Evolutionary conservation across 1,140 invertebrate species (phyloP), one percentile per base, ranked within the genome.

Genomic region (Lepidurus couesii): DNA sequence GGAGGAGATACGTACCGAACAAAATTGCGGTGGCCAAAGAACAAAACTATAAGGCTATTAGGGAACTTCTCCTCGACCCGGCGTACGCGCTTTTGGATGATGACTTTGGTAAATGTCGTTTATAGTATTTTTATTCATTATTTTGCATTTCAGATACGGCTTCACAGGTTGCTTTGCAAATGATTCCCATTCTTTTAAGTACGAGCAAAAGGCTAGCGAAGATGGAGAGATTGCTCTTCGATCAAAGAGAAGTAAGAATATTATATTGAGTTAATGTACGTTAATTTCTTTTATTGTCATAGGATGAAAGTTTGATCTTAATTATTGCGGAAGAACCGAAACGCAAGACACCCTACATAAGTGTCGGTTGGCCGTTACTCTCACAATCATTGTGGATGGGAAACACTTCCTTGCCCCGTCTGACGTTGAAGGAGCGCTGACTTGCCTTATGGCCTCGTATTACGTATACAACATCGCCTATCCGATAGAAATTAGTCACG

Each of bases 271-370:
- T 47, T 47, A 47, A 47, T 47, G 9, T 47, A 47, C 16, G 45
- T 47, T 47, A 16, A 1, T 47, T 47, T 47, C 9, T 47, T 2
- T 47, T 47, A 47, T 47, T 47, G 45, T 47, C 2, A 47, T 47
- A 47, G 45, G 45, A 47, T 47, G 45, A 2, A 47, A 47, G 45
- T 47, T 47, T 47, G 45, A 47, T 16, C 16, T 47, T 16, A 47
- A 47, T 47, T 47, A 47, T 47, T 47, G 45, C 45, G 45, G 45
- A 47, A 16, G 45, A 47, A 47, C 45, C 45, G 45, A 47, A 47
- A 47, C 45, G 45, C 45, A 47, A 47, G 45, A 2, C 45, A 47
- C 45, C 45, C 45, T 47, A 47, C 45, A 47, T 47, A 47, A n/a
- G 45, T 47, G 45, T 47, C 45, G 45, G 45, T 47, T 47, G 45